phyloP scores from a whole-genome alignment of 1,140 invertebrate species.

The Calliopsis andreniformis region DNA sequence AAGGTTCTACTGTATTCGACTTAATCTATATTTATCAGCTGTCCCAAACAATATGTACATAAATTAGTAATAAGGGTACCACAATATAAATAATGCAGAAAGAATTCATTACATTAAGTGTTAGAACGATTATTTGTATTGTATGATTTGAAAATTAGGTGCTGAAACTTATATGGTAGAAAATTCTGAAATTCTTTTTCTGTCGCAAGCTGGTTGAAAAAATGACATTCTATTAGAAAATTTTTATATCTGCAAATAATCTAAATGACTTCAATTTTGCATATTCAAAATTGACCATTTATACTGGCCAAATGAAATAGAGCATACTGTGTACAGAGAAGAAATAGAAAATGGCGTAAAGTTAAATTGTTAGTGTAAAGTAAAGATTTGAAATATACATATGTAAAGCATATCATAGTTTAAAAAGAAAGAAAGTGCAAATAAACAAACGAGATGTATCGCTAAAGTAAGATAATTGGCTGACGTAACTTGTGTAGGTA shows the following conservation, averaged over 20 bases:
- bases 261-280: too few relatives aligned
- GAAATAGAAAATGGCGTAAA: background rate
- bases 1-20: too few relatives aligned
- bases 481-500: conserved; percentile 83
- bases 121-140: conserved; percentile 2
- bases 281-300: too few relatives aligned
- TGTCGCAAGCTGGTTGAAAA: background rate
- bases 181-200: background rate
- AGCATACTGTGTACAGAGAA: background rate
- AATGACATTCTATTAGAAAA: background rate
- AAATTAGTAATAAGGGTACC: conserved; percentile 9
- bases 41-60: conserved; percentile 2
- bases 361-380: background rate
- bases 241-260: too few relatives aligned
- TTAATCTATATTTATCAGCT: background rate
- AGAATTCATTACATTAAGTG: background rate
- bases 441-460: conserved; percentile 38
- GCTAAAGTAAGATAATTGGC: conserved; percentile 72
- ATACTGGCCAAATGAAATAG: too few relatives aligned
- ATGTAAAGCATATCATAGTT: background rate
- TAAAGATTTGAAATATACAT: conserved; percentile 24
- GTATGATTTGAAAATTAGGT: background rate
- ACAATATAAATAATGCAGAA: background rate
- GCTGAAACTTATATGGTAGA: background rate
- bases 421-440: conserved; percentile 7